Conservation (phyloP, 2,888 invertebrate species). For the Halocaridina rubra region DNA sequence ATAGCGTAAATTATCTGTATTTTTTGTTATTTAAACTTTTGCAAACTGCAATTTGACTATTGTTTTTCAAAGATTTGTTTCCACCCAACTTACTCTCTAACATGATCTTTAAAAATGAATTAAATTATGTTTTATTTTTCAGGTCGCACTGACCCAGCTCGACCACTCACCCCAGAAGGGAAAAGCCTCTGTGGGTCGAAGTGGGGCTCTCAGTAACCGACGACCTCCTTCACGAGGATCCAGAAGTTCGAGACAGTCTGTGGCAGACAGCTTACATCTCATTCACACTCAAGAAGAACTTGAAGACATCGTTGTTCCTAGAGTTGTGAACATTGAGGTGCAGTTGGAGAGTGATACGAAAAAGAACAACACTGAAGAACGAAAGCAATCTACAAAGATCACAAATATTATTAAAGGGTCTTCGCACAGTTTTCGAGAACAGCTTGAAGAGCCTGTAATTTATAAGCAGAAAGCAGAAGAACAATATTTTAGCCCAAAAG, state of each 20-base stretch:
- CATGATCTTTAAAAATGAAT: no score
- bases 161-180: constrained; percentile 58
- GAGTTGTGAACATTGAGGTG: constrained; percentile 50
- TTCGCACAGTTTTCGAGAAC: neutral
- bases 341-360: constrained; percentile 18
- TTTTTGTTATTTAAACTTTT: neutral
- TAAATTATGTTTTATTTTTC: neutral
- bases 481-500: neutral
- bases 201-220: constrained; percentile 52
- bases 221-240: constrained; percentile 49
- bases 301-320: constrained; percentile 25
- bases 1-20: neutral
- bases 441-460: neutral
- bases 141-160: constrained; percentile 53
- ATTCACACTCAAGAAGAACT: constrained; percentile 28
- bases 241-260: constrained; percentile 12
- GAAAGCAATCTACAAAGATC: neutral
- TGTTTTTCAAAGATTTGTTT: neutral
- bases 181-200: constrained; percentile 45
- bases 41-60: neutral
- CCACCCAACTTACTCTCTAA: neutral
- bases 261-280: constrained; percentile 30
- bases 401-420: neutral
- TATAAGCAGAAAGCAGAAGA: neutral
- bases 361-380: neutral